Percentiles rank a stretch among this genome's conserved stretches.
phyloP scores from a whole-genome alignment of 2,113 vertebrate genomes.

The Talpa occidentalis region DNA sequence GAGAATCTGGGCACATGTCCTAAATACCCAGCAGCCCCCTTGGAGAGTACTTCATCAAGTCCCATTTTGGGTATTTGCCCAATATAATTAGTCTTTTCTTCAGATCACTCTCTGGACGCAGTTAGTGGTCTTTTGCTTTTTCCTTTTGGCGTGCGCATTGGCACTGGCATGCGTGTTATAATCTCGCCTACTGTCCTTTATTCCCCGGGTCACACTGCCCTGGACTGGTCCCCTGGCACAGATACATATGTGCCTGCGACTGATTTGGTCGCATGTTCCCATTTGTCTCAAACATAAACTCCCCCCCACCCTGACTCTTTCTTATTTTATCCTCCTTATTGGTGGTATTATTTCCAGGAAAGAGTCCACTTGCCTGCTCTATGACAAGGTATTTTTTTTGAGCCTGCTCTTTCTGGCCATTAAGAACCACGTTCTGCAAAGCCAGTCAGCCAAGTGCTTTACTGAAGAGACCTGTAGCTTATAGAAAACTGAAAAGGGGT shows the following conservation, averaged over 20 bases:
- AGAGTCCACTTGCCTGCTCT: background rate
- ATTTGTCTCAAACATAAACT: background rate
- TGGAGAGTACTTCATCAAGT: background rate
- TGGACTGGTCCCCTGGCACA: background rate
- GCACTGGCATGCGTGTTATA: background rate
- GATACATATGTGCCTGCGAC: background rate
- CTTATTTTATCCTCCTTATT: conserved; percentile 1
- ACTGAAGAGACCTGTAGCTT: background rate
- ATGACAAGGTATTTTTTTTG: background rate
- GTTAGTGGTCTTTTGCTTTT: background rate
- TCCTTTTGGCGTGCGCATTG: background rate
- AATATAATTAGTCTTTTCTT: background rate
- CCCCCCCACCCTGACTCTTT: background rate
- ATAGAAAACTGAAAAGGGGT: background rate
- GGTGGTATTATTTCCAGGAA: background rate
- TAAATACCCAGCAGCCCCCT: background rate
- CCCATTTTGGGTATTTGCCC: background rate
- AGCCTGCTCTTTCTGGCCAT: background rate
- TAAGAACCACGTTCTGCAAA: background rate
- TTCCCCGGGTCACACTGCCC: background rate
- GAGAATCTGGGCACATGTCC: background rate
- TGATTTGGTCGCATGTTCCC: background rate
- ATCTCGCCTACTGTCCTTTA: background rate
- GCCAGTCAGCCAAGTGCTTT: background rate
- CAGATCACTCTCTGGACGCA: background rate